Conservation (phyloP, 2,797 vertebrate genomes). For the Miichthys miiuy region DNA sequence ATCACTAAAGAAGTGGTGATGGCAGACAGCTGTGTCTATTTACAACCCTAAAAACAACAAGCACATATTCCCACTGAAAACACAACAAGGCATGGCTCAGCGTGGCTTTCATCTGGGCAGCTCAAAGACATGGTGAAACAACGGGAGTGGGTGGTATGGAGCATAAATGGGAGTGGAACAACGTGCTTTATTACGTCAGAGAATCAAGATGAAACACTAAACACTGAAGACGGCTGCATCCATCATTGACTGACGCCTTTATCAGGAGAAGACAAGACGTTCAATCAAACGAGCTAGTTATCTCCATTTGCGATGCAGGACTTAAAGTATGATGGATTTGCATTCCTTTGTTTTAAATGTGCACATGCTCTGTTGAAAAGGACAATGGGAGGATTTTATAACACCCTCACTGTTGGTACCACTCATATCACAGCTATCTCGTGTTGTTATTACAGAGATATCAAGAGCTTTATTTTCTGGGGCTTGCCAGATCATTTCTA, state of each 20-base stretch:
- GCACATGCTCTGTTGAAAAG: slow-evolving; percentile 74
- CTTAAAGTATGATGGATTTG: slow-evolving; percentile 79
- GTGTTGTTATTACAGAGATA: slow-evolving; percentile 60
- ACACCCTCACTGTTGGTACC: slow-evolving; percentile 51
- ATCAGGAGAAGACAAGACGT: slow-evolving; percentile 63
- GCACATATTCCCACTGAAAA: slow-evolving; percentile 70
- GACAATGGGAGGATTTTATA: slow-evolving; percentile 55
- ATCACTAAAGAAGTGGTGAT: slow-evolving; percentile 69
- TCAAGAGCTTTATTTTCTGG: slow-evolving; percentile 56
- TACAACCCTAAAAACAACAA: slow-evolving; percentile 79
- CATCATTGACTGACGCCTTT: slow-evolving; percentile 75
- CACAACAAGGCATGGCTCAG: slow-evolving; percentile 44
- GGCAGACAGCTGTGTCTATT: slow-evolving; percentile 83
- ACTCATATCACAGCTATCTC: slow-evolving; percentile 59
- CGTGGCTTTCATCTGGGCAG: slow-evolving; percentile 63
- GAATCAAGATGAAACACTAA: slow-evolving; percentile 76
- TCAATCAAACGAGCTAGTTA: slow-evolving; percentile 73
- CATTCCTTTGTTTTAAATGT: slow-evolving; percentile 74
- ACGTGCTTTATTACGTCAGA: slow-evolving; percentile 74
- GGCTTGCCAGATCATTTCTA: slow-evolving; percentile 61
- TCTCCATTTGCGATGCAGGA: slow-evolving; percentile 66
- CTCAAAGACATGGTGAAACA: slow-evolving; percentile 61
- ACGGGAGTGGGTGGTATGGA: slow-evolving; percentile 66
- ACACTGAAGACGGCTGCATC: slow-evolving; percentile 72
- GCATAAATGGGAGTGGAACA: slow-evolving; percentile 67